Percentiles rank a stretch among this genome's conserved stretches.
phyloP scores from a whole-genome alignment of 2,113 vertebrate genomes.

The Urocynchramus pylzowi region DNA sequence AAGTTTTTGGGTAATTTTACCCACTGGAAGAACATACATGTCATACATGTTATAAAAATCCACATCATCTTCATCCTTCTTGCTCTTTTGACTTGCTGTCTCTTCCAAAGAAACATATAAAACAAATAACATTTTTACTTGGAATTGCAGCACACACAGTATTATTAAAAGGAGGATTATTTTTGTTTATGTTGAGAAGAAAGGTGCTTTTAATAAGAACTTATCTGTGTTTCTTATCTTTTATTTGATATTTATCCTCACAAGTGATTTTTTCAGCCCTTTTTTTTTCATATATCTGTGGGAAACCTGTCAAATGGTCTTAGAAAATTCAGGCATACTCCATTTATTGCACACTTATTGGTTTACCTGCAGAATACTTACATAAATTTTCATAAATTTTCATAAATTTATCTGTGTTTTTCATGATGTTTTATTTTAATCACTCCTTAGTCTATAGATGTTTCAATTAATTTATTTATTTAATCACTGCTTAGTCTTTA shows the following conservation, averaged over 20 bases:
- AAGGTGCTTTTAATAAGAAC: background rate
- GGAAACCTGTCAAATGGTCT: background rate
- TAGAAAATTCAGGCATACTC: background rate
- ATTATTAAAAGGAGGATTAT: background rate
- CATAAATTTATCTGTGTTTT: background rate
- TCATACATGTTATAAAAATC: background rate
- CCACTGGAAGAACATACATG: too few relatives aligned
- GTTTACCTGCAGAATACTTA: background rate
- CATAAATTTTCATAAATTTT: background rate
- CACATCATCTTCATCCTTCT: background rate
- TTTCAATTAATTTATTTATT: background rate
- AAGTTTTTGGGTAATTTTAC: background rate
- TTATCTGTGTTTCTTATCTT: background rate
- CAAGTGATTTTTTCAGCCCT: background rate
- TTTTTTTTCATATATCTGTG: background rate
- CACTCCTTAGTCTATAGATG: background rate
- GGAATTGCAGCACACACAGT: background rate
- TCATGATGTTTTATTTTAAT: background rate
- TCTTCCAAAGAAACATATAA: background rate
- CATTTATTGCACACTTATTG: background rate
- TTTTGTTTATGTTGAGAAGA: background rate
- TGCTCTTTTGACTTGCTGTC: background rate
- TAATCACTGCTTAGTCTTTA: background rate
- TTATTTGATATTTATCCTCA: background rate
- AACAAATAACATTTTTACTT: background rate